Conservation (phyloP, 2,888 invertebrate species). For the Tipula helvola region DNA sequence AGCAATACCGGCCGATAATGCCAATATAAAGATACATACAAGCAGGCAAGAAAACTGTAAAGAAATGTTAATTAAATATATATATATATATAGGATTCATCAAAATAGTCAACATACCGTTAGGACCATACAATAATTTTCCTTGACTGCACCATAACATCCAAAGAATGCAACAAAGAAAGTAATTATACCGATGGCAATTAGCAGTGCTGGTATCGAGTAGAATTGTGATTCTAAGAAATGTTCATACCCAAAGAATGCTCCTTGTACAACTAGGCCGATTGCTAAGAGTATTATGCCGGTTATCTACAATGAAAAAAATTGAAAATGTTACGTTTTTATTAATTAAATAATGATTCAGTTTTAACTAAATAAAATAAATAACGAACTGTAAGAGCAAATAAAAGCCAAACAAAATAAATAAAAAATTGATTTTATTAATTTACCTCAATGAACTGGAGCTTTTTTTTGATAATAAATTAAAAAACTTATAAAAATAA, state of each 20-base stretch:
- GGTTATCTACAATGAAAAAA: conserved; percentile 51
- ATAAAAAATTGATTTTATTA: background rate
- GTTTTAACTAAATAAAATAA: background rate
- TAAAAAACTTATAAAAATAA: conserved; percentile 30
- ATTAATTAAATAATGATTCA: background rate
- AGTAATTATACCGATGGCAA: conserved; percentile 52
- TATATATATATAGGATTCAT: too few species aligned
- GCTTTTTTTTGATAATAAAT: background rate
- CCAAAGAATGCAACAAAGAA: conserved; percentile 74
- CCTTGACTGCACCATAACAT: conserved; percentile 77
- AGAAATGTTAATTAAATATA: background rate
- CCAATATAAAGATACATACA: conserved; percentile 58
- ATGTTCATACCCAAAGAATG: conserved; percentile 51
- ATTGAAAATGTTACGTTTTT: too few species aligned
- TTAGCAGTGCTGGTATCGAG: conserved; percentile 56
- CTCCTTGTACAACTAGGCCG: conserved; percentile 55
- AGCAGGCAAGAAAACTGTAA: conserved; percentile 47
- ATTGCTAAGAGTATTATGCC: conserved; percentile 65
- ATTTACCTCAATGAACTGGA: background rate
- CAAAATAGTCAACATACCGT: conserved; percentile 30
- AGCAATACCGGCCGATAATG: conserved; percentile 64
- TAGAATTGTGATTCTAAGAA: conserved; percentile 57
- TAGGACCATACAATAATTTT: conserved; percentile 70
- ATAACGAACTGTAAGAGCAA: background rate
- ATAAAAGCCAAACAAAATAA: background rate